phyloP scores from a whole-genome alignment of 2,113 vertebrate species.

The Lophotis ruficrista region DNA sequence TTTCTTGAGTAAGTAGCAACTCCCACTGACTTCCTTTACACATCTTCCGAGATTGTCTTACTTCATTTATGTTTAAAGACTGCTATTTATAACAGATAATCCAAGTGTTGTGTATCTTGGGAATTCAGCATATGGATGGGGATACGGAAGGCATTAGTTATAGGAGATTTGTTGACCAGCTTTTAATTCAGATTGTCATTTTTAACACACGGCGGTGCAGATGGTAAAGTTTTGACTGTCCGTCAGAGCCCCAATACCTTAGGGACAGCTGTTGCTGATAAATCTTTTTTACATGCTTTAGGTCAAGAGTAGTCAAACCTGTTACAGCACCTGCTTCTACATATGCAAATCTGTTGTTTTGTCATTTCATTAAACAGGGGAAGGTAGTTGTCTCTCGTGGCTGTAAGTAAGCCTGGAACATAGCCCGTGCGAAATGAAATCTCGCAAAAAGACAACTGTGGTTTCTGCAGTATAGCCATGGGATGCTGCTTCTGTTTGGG shows the following conservation, averaged over 20 bases:
- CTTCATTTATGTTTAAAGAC: constrained; percentile 2
- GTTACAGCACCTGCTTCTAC: constrained; percentile 93
- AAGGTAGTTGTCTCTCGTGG: constrained; percentile 81
- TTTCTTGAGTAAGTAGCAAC: background rate
- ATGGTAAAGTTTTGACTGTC: constrained; percentile 87
- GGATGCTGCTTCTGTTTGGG: constrained; percentile 75
- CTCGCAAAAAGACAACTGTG: constrained; percentile 70
- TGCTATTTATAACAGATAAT: constrained; percentile 39
- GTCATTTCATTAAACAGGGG: constrained; percentile 91
- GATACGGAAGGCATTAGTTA: constrained; percentile 83
- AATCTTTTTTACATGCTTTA: constrained; percentile 82
- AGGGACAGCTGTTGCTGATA: constrained; percentile 88
- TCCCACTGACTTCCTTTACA: background rate
- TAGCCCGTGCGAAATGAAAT: constrained; percentile 77
- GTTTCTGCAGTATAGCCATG: constrained; percentile 70
- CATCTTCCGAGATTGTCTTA: background rate
- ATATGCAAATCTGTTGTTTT: constrained; percentile 95
- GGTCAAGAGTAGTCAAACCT: constrained; percentile 94
- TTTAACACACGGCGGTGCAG: constrained; percentile 84
- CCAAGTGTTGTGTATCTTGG: constrained; percentile 10
- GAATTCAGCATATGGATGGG: constrained; percentile 79
- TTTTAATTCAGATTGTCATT: constrained; percentile 93
- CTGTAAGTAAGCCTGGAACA: constrained; percentile 82
- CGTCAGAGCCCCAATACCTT: constrained; percentile 84
- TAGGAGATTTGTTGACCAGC: constrained; percentile 80